A percentile compares a stretch with the other conserved stretches of the same genome.
Conservation (phyloP, 1,140 invertebrate species). For the Pseudomyrmex pallidus region DNA sequence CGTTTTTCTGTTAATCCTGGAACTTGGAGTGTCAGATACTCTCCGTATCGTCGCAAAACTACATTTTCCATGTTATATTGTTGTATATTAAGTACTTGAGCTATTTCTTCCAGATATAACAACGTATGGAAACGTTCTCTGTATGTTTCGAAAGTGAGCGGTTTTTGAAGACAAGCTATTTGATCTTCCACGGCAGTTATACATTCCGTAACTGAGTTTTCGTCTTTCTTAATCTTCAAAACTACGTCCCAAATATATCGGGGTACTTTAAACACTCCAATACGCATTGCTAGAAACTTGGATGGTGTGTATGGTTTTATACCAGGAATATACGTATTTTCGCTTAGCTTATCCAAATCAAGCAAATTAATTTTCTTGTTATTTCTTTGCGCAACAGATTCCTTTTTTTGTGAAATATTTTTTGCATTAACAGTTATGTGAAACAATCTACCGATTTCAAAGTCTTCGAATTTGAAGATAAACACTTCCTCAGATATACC, state of each 20-base stretch:
- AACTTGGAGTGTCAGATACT: constrained; percentile 91
- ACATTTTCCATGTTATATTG: constrained; percentile 89
- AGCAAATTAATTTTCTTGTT: constrained; percentile 80
- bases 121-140: constrained; percentile 89
- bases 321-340: constrained; percentile 85
- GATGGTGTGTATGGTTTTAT: constrained; percentile 85
- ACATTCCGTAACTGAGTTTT: constrained; percentile 79
- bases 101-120: constrained; percentile 85
- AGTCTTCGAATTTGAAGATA: constrained; percentile 86
- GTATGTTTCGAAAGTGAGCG: constrained; percentile 87
- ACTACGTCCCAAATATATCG: constrained; percentile 85
- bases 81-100: constrained; percentile 81
- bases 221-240: constrained; percentile 81
- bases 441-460: constrained; percentile 86
- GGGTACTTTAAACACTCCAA: constrained; percentile 87
- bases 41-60: constrained; percentile 87
- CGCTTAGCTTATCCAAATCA: constrained; percentile 78
- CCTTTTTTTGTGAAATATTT: constrained; percentile 58
- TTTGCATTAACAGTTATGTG: constrained; percentile 82
- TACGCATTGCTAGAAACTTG: constrained; percentile 85
- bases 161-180: constrained; percentile 84
- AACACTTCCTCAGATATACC: constrained; percentile 87
- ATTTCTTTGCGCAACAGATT: constrained; percentile 74
- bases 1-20: constrained; percentile 93
- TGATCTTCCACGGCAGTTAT: constrained; percentile 78